Conservation (phyloP, 2,888 invertebrate genomes). For the Drymonia ruficornis region DNA sequence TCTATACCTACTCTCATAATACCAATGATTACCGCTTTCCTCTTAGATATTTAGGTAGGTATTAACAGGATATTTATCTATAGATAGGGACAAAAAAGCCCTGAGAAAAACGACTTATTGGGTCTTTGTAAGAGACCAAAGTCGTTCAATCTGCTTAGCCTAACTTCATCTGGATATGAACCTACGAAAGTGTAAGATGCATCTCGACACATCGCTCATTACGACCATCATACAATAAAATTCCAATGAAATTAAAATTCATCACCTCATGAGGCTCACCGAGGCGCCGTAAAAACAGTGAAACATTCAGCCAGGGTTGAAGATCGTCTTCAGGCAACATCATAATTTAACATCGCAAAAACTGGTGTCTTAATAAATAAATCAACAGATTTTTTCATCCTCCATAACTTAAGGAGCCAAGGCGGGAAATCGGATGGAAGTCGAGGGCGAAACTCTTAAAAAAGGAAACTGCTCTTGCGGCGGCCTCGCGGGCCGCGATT, state of each 20-base stretch:
- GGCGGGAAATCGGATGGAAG: conserved; percentile 84
- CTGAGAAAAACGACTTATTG: too few relatives aligned
- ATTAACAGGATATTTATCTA: too few relatives aligned
- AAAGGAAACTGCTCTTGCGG: conserved; percentile 82
- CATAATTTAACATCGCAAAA: conserved; percentile 78
- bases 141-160: too few relatives aligned
- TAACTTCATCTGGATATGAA: too few relatives aligned
- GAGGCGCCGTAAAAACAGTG: conserved; percentile 55
- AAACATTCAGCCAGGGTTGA: conserved; percentile 50
- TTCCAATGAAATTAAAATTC: conserved; percentile 56
- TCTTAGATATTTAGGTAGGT: too few relatives aligned
- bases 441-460: conserved; percentile 82
- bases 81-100: too few relatives aligned
- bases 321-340: conserved; percentile 64
- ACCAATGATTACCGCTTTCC: too few relatives aligned
- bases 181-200: too few relatives aligned
- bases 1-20: too few relatives aligned
- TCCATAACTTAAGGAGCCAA: conserved; percentile 76
- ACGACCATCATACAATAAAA: conserved; percentile 53
- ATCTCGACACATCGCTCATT: conserved; percentile 25
- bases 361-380: conserved; percentile 76
- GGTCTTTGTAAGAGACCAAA: too few relatives aligned
- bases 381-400: conserved; percentile 76
- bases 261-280: conserved; percentile 29
- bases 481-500: conserved; percentile 62